A percentile compares a stretch with the other conserved stretches of the same genome.
Conservation (phyloP, 1,140 invertebrate genomes). For the Akabosia matsudoensis region DNA sequence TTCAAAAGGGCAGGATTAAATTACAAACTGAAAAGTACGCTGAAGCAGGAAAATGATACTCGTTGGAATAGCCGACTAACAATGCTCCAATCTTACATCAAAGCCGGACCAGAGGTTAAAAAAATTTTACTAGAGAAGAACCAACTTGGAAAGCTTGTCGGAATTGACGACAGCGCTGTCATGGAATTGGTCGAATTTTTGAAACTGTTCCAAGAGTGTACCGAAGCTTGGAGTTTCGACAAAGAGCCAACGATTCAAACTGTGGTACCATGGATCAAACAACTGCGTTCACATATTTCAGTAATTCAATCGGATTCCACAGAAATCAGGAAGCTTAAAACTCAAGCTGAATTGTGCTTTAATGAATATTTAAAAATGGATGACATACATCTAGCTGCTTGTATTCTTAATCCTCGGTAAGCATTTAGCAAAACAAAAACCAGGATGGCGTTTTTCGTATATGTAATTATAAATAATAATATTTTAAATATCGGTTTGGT, state of each 20-base stretch:
- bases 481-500: neutral
- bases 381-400: neutral
- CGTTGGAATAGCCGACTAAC: conserved; percentile 28
- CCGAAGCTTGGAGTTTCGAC: neutral
- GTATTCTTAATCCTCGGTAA: conserved; percentile 16
- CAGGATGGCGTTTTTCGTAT: too few species aligned
- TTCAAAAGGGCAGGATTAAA: conserved; percentile 24
- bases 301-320: neutral
- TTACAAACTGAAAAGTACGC: neutral
- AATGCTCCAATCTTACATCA: conserved; percentile 25
- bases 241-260: conserved; percentile 15
- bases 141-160: neutral
- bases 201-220: conserved; percentile 1
- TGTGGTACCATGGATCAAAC: conserved; percentile 4
- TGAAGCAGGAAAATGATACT: conserved; percentile 29
- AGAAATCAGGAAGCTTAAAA: neutral
- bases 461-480: neutral
- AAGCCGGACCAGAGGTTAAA: neutral
- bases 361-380: neutral
- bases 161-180: neutral
- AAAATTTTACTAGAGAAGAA: conserved; percentile 8
- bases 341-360: neutral
- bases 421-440: neutral
- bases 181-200: neutral
- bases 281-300: neutral